Conservation (phyloP, 35 echinoderm and acorn worm genomes). For the Lytechinus variegatus region DNA sequence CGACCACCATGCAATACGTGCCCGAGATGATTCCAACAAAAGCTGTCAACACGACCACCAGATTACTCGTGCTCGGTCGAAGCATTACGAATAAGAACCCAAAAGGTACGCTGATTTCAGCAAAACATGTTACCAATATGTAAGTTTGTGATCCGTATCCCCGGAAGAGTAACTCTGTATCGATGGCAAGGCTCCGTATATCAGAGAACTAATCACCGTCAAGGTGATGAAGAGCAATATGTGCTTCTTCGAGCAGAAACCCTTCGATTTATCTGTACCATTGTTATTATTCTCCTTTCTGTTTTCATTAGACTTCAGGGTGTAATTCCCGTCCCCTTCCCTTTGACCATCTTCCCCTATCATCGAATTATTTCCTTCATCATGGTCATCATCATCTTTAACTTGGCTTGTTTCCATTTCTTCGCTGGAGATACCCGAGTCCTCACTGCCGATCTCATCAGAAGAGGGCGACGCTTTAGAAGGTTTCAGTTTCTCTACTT, state of each 20-base stretch:
- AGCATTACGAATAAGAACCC: constrained; percentile 79
- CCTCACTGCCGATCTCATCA: background rate
- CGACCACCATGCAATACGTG: constrained; percentile 71
- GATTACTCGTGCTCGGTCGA: constrained; percentile 60
- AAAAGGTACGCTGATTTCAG: constrained; percentile 80
- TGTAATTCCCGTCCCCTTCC: background rate
- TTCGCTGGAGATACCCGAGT: background rate
- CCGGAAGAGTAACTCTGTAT: constrained; percentile 92
- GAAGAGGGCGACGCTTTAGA: background rate
- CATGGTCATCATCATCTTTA: background rate
- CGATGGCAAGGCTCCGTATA: constrained; percentile 87
- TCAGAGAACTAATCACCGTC: constrained; percentile 75
- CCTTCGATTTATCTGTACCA: background rate
- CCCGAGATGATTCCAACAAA: constrained; percentile 62
- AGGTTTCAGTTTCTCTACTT: background rate
- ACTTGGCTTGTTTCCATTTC: background rate
- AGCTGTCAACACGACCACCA: constrained; percentile 54
- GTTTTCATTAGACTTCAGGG: background rate
- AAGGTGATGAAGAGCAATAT: constrained; percentile 70
- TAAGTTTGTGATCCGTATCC: constrained; percentile 84
- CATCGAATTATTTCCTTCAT: too few species aligned
- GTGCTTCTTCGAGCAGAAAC: background rate
- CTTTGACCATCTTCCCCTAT: background rate
- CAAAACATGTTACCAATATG: constrained; percentile 72
- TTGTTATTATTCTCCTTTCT: background rate